Evolutionary conservation across 2,797 vertebrate genomes (phyloP), one percentile per base, ranked within the genome.

Genomic region (Nannoperca obscura): DNA sequence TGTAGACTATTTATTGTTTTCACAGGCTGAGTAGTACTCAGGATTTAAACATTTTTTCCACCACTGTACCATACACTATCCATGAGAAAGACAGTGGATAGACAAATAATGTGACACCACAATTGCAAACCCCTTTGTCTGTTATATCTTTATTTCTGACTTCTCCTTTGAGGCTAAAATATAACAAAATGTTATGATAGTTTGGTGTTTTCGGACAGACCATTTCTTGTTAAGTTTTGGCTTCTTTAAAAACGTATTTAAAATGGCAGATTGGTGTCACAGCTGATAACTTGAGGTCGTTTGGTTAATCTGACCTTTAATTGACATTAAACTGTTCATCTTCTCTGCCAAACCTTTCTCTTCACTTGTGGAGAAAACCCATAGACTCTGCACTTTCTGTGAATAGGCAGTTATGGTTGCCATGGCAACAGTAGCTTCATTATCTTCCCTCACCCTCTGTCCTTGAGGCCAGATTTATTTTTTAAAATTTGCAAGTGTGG

Each of bases 351-450:
- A 71, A 55, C 22, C 5, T 49, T 52, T 14, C 2, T 57, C 34
- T 69, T 30, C 53, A 11, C 54, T 8, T 46, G n/a, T 17, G 15
- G 7, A 71, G 14, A 30, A 58, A 72, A 71, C 11, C n/a, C 32
- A 22, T 2, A n/a, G 46, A 57, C 22, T 34, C n/a, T 15, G 13
- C 20, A 17, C n/a, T 32, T 17, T 32, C 24, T 8, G 52, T 34
- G 52, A 74, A 64, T 38, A 57, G 61, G 47, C 32, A 50, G 63
- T n/a, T 40, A 65, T 32, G n/a, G 74, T 84, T 71, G 24, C 22
- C 65, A 68, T 40, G 58, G 84, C 66, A 81, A 78, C 80, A 49
- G 3, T 17, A 52, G 32, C 58, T 75, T 67, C 2, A 27, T 55
- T 58, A 60, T 30, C 13, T 53, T 57, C 24, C 12, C 7, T 67